Evolutionary conservation across 2,888 invertebrate genomes (phyloP), one percentile per base, ranked within the genome.

Genomic region (Caenorhabditis afra): DNA sequence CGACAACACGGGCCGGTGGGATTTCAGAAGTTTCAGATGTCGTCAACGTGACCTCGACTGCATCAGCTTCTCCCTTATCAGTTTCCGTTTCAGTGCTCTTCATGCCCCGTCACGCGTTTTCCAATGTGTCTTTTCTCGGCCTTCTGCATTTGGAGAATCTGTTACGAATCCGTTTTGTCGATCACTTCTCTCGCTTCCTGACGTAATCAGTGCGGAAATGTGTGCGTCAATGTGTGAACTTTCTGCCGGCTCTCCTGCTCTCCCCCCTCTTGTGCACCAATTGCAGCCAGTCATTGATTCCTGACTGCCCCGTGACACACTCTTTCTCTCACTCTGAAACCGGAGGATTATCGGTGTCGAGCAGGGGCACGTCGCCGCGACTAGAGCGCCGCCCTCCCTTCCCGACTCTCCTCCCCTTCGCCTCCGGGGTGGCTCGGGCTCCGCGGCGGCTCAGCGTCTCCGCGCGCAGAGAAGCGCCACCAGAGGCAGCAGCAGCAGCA

Each of bases 161-260:
- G 29, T 7, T 29, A 18, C 16, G 4, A 29, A 29, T 22, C 49
- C 20, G 20, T 52, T 65, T 58, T 76, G 47, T 79, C 49, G 50
- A 53, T 44, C 59, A 47, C 20, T 64, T 39, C 29, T 12, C 47
- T 23, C 14, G 18, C 20, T 41, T 61, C 61, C 12, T 41, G 53
- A 67, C 59, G 57, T 53, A 37, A 20, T 44, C 49, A n/a, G 20
- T 55, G 22, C 41, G 57, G 67, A 55, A 61, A 41, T 61, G 53
- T 61, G 53, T 55, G 65, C 57, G 66, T 59, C 55, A 62, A 57
- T 57, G 49, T 47, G 61, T 66, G 67, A 65, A 55, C 61, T 57
- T 57, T 67, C 37, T 66, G 14, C 14, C 14, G 4, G 23, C 49
- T 29, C 57, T 62, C 35, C 29, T 64, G 16, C n/a, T n/a, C n/a